phyloP scores from a whole-genome alignment of 2,797 vertebrate species.

The Todus mexicanus region DNA sequence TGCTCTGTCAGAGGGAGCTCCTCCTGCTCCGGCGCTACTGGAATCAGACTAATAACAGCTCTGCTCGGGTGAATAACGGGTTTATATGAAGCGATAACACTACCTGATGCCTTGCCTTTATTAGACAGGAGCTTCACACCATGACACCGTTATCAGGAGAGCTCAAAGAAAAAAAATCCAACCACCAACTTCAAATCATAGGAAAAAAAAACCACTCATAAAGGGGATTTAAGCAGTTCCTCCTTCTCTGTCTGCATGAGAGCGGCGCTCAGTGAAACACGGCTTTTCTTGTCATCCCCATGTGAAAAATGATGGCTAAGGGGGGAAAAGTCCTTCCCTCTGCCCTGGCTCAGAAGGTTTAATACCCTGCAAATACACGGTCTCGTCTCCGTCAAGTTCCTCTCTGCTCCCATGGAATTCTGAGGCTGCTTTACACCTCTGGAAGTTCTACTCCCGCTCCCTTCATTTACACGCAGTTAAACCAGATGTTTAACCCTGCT shows the following conservation, averaged over 20 bases:
- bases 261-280: neutral
- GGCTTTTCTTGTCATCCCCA: neutral
- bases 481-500: neutral
- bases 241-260: rapidly evolving
- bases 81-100: neutral
- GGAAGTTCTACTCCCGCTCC: neutral
- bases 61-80: neutral
- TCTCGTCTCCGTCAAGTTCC: neutral
- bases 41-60: neutral
- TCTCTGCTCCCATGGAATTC: neutral
- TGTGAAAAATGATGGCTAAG: neutral
- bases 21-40: neutral
- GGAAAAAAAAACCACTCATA: neutral
- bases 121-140: neutral
- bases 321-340: neutral
- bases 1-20: neutral
- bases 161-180: neutral
- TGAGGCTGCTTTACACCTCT: neutral
- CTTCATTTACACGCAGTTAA: neutral
- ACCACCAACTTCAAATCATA: neutral
- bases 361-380: neutral
- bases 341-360: neutral
- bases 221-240: neutral
- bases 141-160: neutral
- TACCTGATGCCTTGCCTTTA: neutral